phyloP scores from a whole-genome alignment of 1,140 invertebrate genomes.

The Drosophila nigrodunni region DNA sequence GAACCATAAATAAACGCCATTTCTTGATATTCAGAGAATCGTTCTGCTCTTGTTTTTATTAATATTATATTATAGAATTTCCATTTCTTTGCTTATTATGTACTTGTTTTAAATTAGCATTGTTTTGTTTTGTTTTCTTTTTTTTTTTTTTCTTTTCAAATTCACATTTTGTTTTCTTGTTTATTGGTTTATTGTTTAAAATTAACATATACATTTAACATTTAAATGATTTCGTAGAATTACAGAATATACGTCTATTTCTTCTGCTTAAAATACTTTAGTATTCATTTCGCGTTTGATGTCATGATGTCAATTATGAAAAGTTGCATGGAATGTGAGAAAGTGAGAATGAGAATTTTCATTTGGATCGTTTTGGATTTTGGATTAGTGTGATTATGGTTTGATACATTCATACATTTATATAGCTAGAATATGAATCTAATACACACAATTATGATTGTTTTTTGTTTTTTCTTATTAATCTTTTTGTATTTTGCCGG shows the following conservation, averaged over 20 bases:
- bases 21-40: slow-evolving; percentile 62
- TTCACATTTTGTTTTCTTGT: slow-evolving; percentile 37
- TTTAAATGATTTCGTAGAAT: slow-evolving; percentile 72
- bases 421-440: slow-evolving; percentile 23
- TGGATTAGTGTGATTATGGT: slow-evolving; percentile 19
- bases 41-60: slow-evolving; percentile 62
- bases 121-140: slow-evolving; percentile 40
- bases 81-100: slow-evolving; percentile 68
- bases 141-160: slow-evolving; percentile 51
- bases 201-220: slow-evolving; percentile 75
- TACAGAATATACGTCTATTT: slow-evolving; percentile 40
- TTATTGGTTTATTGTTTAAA: slow-evolving; percentile 70
- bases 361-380: slow-evolving; percentile 24
- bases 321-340: background rate
- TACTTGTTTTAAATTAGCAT: slow-evolving; percentile 60
- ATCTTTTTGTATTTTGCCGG: background rate
- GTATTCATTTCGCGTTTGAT: slow-evolving; percentile 30
- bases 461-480: background rate
- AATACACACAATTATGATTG: slow-evolving; percentile 24
- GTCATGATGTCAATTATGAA: slow-evolving; percentile 11
- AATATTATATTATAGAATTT: slow-evolving; percentile 72
- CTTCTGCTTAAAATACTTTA: slow-evolving; percentile 47
- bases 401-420: slow-evolving; percentile 43
- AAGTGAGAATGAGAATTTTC: slow-evolving; percentile 19
- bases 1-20: background rate